Base-by-base conservation (phyloP, 2,888 invertebrate species). In the Lapara coniferarum region DNA sequence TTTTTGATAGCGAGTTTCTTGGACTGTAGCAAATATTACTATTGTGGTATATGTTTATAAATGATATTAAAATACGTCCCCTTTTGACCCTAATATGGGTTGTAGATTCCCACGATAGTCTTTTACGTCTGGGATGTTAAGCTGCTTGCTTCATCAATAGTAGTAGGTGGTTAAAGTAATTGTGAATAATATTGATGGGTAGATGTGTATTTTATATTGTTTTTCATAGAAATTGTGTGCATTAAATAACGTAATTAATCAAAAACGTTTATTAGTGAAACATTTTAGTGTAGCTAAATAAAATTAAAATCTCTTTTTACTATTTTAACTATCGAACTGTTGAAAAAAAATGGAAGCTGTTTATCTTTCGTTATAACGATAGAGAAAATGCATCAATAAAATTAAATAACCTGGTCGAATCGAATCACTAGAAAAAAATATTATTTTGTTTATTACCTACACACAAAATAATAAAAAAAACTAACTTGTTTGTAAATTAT, bases 111-210 rank as follows among this genome's bases (percentile, higher is more conserved):
- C 19, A 49, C 19, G 13, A 49, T 63, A 49, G 49, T 63, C n/a
- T 12, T 13, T 57, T 46, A 16, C 49, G 16, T 59, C 12, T 19
- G 46, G 46, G 16, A 63, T 63, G 10, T 63, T 46, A 49, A 46
- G 46, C 19, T 7, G 16, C 63, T 12, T 10, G 46, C 13, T 49
- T 49, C 12, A 46, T 10, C 19, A 13, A 49, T 46, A 46, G 49
- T 59, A 37, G 46, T 63, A 49, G 49, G 49, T 63, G 13, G 46
- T 19, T 12, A 63, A 58, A 49, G 49, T 55, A 19, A 0, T 63
- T 63, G 49, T 63, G 25, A 49, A 63, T 63, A 49, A 49, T 63
- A 49, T 63, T 13, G 46, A 49, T 63, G 46, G 12, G 49, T 16
- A 19, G 16, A 16, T 55, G 19, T 8, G 6, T 55, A n/a, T 19